Percentiles rank a stretch among this genome's conserved stretches.
Conservation (phyloP, 2,113 vertebrate species). For the Odocoileus hemionus region DNA sequence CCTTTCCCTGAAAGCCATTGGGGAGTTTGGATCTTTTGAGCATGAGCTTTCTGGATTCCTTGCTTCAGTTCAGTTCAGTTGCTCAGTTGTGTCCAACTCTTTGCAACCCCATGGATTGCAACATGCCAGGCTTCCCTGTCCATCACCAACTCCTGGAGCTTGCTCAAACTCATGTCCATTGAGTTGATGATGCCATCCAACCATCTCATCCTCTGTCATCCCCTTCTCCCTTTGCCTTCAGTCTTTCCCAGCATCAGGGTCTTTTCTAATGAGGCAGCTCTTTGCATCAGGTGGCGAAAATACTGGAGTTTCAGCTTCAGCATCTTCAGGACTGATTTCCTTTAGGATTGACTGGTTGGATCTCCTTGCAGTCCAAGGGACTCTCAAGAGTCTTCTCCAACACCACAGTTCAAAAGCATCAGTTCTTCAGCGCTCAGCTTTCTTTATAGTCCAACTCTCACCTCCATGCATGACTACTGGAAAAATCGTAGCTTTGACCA, state of each 20-base stretch:
- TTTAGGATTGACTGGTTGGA: background rate
- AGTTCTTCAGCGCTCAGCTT: accelerated
- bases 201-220: background rate
- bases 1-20: background rate
- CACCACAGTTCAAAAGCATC: background rate
- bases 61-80: background rate
- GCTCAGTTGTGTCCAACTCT: background rate
- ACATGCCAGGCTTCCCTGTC: background rate
- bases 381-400: background rate
- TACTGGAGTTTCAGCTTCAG: background rate
- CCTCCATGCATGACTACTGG: background rate
- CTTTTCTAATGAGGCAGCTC: background rate
- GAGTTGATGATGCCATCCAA: background rate
- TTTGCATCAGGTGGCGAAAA: background rate
- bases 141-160: background rate
- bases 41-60: background rate
- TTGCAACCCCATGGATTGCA: background rate
- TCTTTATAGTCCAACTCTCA: background rate
- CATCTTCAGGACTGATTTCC: background rate
- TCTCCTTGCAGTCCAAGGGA: background rate
- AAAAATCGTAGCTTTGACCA: background rate
- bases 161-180: background rate
- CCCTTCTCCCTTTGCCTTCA: background rate
- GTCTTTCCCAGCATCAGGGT: background rate
- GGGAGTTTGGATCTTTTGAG: background rate